Evolutionary conservation across 2,888 invertebrate genomes (phyloP), one percentile per base, ranked within the genome.

Genomic region (Metopia argyrocephala): DNA sequence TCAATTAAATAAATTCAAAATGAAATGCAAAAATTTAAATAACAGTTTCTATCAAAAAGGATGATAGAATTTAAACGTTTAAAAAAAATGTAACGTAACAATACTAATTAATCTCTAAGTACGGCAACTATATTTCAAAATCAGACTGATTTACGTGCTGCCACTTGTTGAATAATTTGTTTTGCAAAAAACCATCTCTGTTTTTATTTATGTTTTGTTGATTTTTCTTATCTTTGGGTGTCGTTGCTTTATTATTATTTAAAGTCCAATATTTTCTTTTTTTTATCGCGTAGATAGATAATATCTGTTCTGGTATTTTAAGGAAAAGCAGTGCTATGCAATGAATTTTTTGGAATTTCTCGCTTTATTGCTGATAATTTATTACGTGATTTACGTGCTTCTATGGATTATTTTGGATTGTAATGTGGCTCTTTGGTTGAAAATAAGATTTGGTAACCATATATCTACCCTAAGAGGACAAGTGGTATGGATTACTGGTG

Each of bases 401-500:
- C 86, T 92, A 0, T 89, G 93, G 79, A 89, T 91, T 69, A 86
- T 93, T 27, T 86, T 92, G 25, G 94, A 94, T 85, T 93, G 93
- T 85, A 93, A 94, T 90, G 87, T 94, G 23, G 89, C 91, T 59
- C 87, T 94, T 57, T 92, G 92, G 78, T 92, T 92, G 76, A 92
- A 92, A 59, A 92, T 93, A 69, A 92, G 91, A 84, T 93, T 93
- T 86, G 94, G 94, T 45, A 92, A 92, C 83, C 91, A 92, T 3
- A 90, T 93, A 68, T 91, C 91, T 48, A 87, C 89, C 3, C 89
- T 94, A 66, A 90, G 91, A 54, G 94, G 94, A 0, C 93, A 95
- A 89, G 95, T 96, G 3, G 93, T 96, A 1, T 96, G 96, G 94
- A 94, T 96, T 84, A 95, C 95, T 1, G 96, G 96, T 52, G 95